Conservation (phyloP, 2,797 vertebrate genomes). For the Coracias cyanogaster region DNA sequence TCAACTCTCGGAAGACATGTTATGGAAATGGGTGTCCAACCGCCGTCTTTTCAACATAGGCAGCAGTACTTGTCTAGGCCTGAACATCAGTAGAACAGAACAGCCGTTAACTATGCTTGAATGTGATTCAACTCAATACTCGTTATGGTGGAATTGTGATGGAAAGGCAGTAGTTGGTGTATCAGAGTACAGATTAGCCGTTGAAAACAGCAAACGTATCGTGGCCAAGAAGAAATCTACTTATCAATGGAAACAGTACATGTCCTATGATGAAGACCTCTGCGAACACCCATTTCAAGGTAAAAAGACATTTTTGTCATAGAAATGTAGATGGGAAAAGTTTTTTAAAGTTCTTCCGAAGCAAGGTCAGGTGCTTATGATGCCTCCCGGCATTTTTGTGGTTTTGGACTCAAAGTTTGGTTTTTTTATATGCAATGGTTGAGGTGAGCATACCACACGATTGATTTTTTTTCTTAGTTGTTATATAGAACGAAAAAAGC, state of each 20-base stretch:
- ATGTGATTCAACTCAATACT: constrained; percentile 81
- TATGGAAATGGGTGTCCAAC: constrained; percentile 96
- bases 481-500: not conserved
- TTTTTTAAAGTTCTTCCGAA: not conserved
- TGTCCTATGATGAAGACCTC: constrained; percentile 82
- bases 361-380: not conserved
- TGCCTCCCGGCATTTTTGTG: not conserved
- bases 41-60: constrained; percentile 89
- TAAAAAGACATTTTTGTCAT: constrained; percentile 57
- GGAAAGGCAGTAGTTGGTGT: constrained; percentile 81
- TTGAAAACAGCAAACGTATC: constrained; percentile 59
- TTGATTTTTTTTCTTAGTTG: not conserved
- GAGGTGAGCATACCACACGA: not conserved
- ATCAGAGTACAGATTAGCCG: constrained; percentile 81
- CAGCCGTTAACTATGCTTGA: constrained; percentile 84
- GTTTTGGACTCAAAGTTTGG: no score
- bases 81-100: constrained; percentile 80
- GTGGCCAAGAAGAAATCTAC: constrained; percentile 79
- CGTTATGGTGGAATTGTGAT: constrained; percentile 87
- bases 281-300: constrained; percentile 91
- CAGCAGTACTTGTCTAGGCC: constrained; percentile 86
- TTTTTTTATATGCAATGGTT: not conserved
- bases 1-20: constrained; percentile 82
- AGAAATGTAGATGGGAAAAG: not conserved
- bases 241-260: constrained; percentile 84